These are phyloP conservation scores for Pachydiplax longipennis DNA, from an alignment of 2,888 invertebrate genomes.

Conservation along the genomic window DNA sequence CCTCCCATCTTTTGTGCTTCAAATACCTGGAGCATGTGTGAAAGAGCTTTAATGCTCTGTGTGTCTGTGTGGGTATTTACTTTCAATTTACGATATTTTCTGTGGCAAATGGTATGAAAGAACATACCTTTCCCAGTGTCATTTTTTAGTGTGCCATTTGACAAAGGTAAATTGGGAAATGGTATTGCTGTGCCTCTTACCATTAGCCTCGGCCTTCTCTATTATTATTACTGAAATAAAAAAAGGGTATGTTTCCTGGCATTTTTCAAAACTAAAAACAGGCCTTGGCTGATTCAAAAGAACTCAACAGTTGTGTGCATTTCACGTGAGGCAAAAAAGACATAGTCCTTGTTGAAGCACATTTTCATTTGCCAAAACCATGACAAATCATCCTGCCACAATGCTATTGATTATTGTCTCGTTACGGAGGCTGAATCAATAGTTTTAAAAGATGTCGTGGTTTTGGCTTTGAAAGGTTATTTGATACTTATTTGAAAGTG, in stretches of 20 bases:
- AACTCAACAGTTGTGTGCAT: not conserved
- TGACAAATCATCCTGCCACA: constrained; percentile 29
- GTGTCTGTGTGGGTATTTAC: not conserved
- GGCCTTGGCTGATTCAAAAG: constrained; percentile 10
- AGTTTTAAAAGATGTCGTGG: not conserved
- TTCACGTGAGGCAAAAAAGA: not conserved
- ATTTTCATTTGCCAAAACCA: constrained; percentile 22
- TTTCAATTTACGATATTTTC: constrained; percentile 4
- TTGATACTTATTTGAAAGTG: constrained; percentile 16
- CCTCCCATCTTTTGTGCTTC: constrained; percentile 6
- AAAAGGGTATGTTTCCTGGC: not conserved
- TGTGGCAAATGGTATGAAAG: not conserved
- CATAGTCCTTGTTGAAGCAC: not conserved
- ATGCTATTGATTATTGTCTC: not conserved
- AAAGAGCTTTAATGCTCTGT: constrained; percentile 10
- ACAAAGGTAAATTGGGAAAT: not conserved
- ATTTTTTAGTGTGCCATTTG: not conserved
- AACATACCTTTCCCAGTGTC: not conserved
- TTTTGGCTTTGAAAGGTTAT: constrained; percentile 22
- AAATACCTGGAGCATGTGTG: not conserved
- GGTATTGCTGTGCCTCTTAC: not conserved
- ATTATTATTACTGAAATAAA: not conserved
- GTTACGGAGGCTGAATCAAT: not conserved
- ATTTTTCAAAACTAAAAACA: not conserved
- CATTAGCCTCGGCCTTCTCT: not conserved